These are phyloP conservation scores for Sitta carolinensis DNA, from an alignment of 2,797 vertebrate genomes.

Conservation along the genomic window DNA sequence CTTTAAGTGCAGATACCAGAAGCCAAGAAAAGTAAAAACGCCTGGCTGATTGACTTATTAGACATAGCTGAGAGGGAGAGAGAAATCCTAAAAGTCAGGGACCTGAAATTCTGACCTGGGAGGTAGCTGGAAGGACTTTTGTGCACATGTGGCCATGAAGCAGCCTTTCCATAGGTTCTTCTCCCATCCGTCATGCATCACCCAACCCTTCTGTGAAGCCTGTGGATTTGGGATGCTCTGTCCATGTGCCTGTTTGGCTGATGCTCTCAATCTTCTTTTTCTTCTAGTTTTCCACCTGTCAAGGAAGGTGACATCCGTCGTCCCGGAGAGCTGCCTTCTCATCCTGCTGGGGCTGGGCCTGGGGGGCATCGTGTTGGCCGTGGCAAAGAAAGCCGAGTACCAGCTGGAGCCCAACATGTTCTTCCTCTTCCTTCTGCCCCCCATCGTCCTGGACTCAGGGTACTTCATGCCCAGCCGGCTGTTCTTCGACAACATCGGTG, in stretches of 20 bases:
- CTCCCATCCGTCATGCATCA: accelerated
- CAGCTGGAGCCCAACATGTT: conserved; percentile 94
- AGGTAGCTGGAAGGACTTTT: not conserved
- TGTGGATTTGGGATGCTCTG: not conserved
- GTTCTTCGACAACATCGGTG: conserved; percentile 94
- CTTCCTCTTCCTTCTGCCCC: conserved; percentile 95
- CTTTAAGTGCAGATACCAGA: not conserved
- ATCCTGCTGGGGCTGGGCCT: conserved; percentile 92
- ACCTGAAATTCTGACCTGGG: not conserved
- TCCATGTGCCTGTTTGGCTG: not conserved
- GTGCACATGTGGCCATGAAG: accelerated
- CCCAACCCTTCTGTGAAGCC: not conserved
- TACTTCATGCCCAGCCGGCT: conserved; percentile 95
- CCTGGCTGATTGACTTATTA: not conserved
- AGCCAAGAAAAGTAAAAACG: not conserved
- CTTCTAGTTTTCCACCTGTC: conserved; percentile 91
- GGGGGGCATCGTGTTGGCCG: conserved; percentile 89
- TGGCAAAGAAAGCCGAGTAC: conserved; percentile 92
- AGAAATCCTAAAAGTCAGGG: not conserved
- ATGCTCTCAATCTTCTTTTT: conserved; percentile 31
- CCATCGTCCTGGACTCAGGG: conserved; percentile 92
- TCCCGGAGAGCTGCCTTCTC: conserved; percentile 93
- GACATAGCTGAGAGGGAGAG: not conserved
- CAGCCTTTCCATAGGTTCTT: not conserved
- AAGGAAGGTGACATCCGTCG: conserved; percentile 89